phyloP scores from a whole-genome alignment of 2,113 vertebrate genomes.

The Xiphorhynchus elegans region DNA sequence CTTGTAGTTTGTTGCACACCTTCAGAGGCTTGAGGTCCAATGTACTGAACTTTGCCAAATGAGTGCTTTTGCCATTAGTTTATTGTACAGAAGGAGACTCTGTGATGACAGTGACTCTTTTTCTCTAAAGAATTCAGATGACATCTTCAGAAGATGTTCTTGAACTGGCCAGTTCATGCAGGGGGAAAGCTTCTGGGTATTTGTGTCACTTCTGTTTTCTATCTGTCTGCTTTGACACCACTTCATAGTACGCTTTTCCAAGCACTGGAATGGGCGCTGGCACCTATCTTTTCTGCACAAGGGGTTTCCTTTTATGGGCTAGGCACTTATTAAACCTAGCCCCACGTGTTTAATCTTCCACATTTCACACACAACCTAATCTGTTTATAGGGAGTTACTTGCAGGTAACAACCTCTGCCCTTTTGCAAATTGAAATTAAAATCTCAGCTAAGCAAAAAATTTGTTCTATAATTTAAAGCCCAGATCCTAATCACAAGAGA shows the following conservation, averaged over 20 bases:
- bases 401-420: background rate
- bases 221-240: background rate
- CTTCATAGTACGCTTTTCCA: background rate
- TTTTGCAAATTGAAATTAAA: slow-evolving; percentile 10
- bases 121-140: background rate
- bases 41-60: background rate
- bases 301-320: background rate
- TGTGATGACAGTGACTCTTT: background rate
- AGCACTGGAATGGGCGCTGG: background rate
- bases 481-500: background rate
- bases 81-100: background rate
- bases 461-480: background rate
- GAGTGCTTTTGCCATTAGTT: background rate
- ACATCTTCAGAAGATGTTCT: background rate
- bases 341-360: background rate
- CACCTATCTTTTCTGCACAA: background rate
- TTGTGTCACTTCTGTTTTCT: background rate
- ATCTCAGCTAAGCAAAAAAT: background rate
- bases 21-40: background rate
- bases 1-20: background rate
- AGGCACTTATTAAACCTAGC: background rate
- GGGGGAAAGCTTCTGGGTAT: background rate
- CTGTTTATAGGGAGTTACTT: background rate
- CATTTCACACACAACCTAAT: background rate
- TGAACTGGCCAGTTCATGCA: background rate